Base-by-base conservation (phyloP, 2,113 vertebrate genomes). In the Ctenodactylus gundi region DNA sequence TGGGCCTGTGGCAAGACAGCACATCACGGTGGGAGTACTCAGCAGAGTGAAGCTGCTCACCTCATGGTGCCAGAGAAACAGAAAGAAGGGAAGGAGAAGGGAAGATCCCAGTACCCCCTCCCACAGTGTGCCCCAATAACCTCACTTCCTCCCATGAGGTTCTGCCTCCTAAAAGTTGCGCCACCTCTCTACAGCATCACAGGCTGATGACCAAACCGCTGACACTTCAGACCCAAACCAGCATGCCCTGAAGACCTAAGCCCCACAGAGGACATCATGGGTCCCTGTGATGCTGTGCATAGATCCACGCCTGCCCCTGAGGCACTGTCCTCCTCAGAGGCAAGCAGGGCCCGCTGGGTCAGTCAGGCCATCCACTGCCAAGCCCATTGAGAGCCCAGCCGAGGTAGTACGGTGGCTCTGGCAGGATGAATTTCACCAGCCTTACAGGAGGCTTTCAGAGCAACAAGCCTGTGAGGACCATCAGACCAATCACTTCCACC, bases 401-500 rank as follows among this genome's bases (percentile, higher is more conserved):
- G 36, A 53, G 21, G 29, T 23, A 15, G 27, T n/a, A n/a, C n/a
- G n/a, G 58, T 1, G 14, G 18, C 18, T 15, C 34, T 0, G 0
- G 46, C 11, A 7, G n/a, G 49, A 12, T 0, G 1, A 3, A 36
- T 21, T 21, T n/a, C 49, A 0, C 60, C 13, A 12, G 53, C 46
- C 46, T 7, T 3, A 7, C 1, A 3, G 53, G 62, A 51, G 10
- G 46, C 51, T 0, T 7, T 58, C 41, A 3, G 17, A n/a, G 21
- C 3, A 0, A 0, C 5, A 2, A 10, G 44, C 57, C 72, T 3
- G 0, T 0, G 1, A 20, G 67, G 41, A 7, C 46, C 20, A 3
- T 4, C 7, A 0, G 5, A 2, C 18, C 0, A 27, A 23, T 6
- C 60, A 0, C 46, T 2, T 20, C 5, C 1, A 21, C 17, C 6